Conservation (phyloP, 2,888 invertebrate genomes). For the Cylloceria caligata region DNA sequence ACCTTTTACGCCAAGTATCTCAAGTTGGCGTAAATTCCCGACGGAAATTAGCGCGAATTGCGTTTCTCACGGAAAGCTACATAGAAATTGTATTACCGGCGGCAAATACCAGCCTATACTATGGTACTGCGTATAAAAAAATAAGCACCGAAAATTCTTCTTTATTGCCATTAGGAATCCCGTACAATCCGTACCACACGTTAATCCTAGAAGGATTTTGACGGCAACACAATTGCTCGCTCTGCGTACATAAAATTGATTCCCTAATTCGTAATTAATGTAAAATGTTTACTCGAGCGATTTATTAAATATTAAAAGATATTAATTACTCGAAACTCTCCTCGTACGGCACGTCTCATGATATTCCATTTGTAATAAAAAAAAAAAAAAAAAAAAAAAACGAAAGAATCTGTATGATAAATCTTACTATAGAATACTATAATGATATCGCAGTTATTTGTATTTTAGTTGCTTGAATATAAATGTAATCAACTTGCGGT, state of each 20-base stretch:
- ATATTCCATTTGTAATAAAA: neutral
- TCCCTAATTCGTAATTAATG: neutral
- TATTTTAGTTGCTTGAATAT: neutral
- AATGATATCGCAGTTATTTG: neutral
- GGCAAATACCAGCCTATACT: slow-evolving; percentile 1
- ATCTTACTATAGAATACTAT: neutral
- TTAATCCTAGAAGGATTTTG: neutral
- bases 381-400: too few relatives aligned
- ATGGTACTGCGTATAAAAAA: neutral
- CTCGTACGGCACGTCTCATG: neutral
- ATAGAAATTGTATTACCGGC: slow-evolving; percentile 42
- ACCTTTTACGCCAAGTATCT: slow-evolving; percentile 47
- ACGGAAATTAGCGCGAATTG: slow-evolving; percentile 56
- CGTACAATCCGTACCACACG: too few relatives aligned
- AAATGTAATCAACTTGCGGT: slow-evolving; percentile 71
- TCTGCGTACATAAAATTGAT: neutral
- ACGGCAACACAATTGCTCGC: neutral
- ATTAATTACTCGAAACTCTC: neutral
- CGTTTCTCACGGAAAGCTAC: slow-evolving; percentile 31
- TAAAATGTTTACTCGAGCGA: neutral
- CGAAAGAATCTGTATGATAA: too few relatives aligned
- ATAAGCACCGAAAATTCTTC: slow-evolving; percentile 13
- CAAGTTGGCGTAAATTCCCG: slow-evolving; percentile 44
- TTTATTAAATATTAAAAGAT: neutral
- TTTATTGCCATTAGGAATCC: neutral